phyloP scores from a whole-genome alignment of 2,113 vertebrate species.

The Platycercus adscitus region DNA sequence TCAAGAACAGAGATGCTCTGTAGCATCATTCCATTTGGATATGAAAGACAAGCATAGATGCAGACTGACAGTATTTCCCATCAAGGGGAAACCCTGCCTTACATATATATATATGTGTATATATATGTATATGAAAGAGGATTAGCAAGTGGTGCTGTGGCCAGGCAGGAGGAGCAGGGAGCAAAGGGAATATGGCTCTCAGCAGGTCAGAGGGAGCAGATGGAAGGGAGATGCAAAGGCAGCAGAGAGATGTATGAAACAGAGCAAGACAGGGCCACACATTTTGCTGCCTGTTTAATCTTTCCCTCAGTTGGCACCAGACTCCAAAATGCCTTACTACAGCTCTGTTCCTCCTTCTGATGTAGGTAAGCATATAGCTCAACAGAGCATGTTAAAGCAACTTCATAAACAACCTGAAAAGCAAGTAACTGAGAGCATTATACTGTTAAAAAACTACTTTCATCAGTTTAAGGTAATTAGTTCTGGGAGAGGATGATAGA shows the following conservation, averaged over 20 bases:
- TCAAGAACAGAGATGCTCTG: not conserved
- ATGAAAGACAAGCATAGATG: not conserved
- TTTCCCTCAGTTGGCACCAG: not conserved
- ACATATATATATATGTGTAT: rapidly evolving
- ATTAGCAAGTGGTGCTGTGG: not conserved
- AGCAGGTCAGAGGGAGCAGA: not conserved
- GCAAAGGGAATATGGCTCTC: not conserved
- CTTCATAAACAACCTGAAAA: constrained; percentile 43
- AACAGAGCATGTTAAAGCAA: not conserved
- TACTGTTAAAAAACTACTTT: constrained; percentile 6
- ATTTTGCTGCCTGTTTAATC: not conserved
- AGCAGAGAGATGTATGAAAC: not conserved
- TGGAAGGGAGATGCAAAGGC: not conserved
- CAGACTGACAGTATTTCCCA: not conserved
- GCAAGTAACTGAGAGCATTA: constrained; percentile 53
- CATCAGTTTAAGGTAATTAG: constrained; percentile 78
- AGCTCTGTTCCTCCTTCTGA: not conserved
- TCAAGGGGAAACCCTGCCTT: rapidly evolving
- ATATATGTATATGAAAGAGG: not conserved
- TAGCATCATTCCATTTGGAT: not conserved
- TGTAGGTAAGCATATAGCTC: not conserved
- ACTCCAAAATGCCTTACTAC: not conserved
- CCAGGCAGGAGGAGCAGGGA: not conserved
- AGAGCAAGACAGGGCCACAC: not conserved
- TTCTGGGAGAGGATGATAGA: constrained; percentile 70